Base-by-base conservation (phyloP, 2,797 vertebrate genomes). In the Gambelia wislizenii region DNA sequence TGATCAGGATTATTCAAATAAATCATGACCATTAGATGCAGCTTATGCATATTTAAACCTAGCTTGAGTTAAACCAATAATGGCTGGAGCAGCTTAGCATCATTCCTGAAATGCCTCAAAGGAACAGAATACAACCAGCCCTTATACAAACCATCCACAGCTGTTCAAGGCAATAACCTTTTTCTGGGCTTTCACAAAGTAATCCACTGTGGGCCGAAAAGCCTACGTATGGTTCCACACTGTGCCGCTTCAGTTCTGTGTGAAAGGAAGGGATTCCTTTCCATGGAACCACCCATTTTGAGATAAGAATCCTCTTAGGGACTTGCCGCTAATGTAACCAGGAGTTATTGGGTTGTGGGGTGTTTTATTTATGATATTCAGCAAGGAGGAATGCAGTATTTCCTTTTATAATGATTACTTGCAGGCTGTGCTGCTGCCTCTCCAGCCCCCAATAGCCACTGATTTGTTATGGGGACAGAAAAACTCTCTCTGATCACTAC, bases 61-160 rank as follows among this genome's bases (percentile, higher is more conserved):
- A 91, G 93, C 95, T 94, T 94, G 92, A 94, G 89, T 87, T 93
- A 93, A 85, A 52, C 74, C 74, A 93, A 94, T 91, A 93, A 75
- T 83, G 91, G 94, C 89, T 85, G 72, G 85, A 86, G 30, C n/a
- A 12, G 77, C 78, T 86, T 86, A 80, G 83, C 89, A 94, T 93
- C 95, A 96, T 96, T 96, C 96, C 89, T 95, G 93, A 93, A 95
- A 96, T 95, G 92, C 93, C 83, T 94, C 89, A 86, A 78, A 89
- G 0, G 0, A 92, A 87, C 77, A 93, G 92, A 94, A 67, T 85
- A 87, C 91, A 93, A 90, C 91, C 93, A 90, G 89, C 56, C 56
- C 54, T 85, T 0, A 0, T 79, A 91, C 91, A 86, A 94, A 89
- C 91, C n/a, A 6, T 80, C 52, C 79, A 42, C 80, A 94, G 80